Percentiles rank a stretch among this genome's conserved stretches.
Conservation (phyloP, 2,113 vertebrate species). For the Myodes glareolus region DNA sequence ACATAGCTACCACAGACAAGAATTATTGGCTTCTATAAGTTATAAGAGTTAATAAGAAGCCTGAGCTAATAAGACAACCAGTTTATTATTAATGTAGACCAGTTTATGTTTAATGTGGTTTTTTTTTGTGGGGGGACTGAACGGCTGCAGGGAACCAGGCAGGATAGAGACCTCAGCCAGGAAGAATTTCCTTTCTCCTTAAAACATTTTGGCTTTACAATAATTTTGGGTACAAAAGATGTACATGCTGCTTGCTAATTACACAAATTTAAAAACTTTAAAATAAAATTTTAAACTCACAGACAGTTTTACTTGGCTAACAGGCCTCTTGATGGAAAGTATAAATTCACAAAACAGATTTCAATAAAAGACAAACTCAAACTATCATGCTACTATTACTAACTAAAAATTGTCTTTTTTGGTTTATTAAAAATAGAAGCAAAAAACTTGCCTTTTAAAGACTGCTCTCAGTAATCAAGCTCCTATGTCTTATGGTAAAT, state of each 20-base stretch:
- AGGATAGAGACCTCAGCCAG: no score
- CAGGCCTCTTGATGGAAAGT: not conserved
- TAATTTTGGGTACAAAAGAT: not conserved
- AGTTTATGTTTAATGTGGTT: no score
- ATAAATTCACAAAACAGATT: not conserved
- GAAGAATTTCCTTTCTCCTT: not conserved
- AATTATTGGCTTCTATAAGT: no score
- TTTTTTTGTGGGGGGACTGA: no score
- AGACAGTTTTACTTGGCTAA: not conserved
- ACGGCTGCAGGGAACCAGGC: no score
- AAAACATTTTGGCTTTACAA: not conserved
- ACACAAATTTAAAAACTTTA: not conserved
- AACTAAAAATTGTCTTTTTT: not conserved
- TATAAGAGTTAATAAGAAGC: no score
- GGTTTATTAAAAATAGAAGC: not conserved
- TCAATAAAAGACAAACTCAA: not conserved
- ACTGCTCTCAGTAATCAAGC: not conserved
- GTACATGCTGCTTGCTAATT: not conserved
- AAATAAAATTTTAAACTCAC: not conserved
- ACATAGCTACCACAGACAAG: no score
- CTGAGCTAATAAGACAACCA: no score
- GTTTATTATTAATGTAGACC: no score
- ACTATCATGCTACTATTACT: not conserved
- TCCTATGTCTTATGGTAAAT: not conserved
- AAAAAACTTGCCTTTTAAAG: not conserved